Evolutionary conservation across 1,140 invertebrate species (phyloP).

Genomic region (Scaptomyza pallida): DNA sequence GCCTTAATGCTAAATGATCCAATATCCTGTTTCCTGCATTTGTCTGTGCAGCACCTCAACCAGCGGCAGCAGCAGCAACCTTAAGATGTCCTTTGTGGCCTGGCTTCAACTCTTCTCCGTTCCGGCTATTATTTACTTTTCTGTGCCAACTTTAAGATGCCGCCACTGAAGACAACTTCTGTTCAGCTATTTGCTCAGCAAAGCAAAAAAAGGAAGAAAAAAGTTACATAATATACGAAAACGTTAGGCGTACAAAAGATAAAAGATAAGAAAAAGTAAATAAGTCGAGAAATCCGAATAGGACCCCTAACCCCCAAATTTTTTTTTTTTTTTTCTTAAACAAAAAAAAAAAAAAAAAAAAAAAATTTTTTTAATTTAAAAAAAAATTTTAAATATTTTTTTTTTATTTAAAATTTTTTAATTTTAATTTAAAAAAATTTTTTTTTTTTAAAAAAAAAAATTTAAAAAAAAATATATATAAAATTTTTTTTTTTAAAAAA

Average conservation of each 20-base stretch:
- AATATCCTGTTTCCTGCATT: conserved; percentile 83
- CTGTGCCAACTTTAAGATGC: conserved; percentile 69
- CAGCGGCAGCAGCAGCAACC: conserved; percentile 27
- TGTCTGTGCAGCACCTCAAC: conserved; percentile 24
- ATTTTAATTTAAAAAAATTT: no score
- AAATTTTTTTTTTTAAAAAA: no score
- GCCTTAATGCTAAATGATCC: conserved; percentile 83
- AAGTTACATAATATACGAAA: conserved; percentile 8
- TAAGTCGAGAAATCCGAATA: no score
- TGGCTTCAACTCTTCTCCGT: conserved; percentile 29
- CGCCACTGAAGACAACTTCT: conserved; percentile 28
- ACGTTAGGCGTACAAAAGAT: conserved; percentile 25
- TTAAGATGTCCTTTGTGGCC: conserved; percentile 80
- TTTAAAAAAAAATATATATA: no score
- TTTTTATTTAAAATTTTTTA: no score
- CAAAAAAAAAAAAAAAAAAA: no score
- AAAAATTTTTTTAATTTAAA: no score
- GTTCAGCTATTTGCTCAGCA: conserved; percentile 53
- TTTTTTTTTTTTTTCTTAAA: no score
- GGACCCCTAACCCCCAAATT: no score
- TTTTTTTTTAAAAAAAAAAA: no score
- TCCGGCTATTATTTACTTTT: conserved; percentile 65
- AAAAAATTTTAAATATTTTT: no score
- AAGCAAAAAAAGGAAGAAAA: conserved; percentile 25
- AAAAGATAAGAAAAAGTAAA: no score